phyloP scores from a whole-genome alignment of 1,140 invertebrate species.

The Drosophila willistoni region DNA sequence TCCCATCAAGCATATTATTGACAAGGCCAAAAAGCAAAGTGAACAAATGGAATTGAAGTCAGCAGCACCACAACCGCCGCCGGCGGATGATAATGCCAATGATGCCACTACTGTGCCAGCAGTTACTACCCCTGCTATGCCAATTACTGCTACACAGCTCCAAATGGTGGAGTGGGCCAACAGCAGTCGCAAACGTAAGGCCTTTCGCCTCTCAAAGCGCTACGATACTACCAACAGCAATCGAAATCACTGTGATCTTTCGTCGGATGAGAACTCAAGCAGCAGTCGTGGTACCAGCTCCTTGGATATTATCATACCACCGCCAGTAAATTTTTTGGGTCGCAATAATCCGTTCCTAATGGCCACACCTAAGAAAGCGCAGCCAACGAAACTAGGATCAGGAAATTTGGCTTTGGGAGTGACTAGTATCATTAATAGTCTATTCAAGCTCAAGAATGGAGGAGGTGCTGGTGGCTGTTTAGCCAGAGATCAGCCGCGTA shows the following conservation, averaged over 20 bases:
- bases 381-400: conserved; percentile 13
- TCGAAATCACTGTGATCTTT: conserved; percentile 84
- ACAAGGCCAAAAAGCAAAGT: conserved; percentile 66
- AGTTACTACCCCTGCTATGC: neutral
- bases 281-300: conserved; percentile 87
- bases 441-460: conserved; percentile 68
- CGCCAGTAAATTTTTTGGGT: conserved; percentile 93
- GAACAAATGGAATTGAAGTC: conserved; percentile 5
- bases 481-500: conserved; percentile 76
- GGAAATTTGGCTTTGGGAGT: conserved; percentile 30
- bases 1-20: conserved; percentile 75
- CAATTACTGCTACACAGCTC: conserved; percentile 42
- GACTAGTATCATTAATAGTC: conserved; percentile 66
- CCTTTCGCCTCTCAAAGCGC: conserved; percentile 70
- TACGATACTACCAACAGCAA: conserved; percentile 73
- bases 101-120: conserved; percentile 38
- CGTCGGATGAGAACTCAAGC: conserved; percentile 90
- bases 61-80: neutral
- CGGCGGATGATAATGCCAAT: conserved; percentile 75
- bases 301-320: conserved; percentile 93
- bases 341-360: conserved; percentile 92
- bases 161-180: conserved; percentile 24
- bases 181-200: conserved; percentile 74
- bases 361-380: conserved; percentile 74
- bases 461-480: conserved; percentile 9